Conservation (phyloP, 2,113 vertebrate species). For the Neotoma lepida region DNA sequence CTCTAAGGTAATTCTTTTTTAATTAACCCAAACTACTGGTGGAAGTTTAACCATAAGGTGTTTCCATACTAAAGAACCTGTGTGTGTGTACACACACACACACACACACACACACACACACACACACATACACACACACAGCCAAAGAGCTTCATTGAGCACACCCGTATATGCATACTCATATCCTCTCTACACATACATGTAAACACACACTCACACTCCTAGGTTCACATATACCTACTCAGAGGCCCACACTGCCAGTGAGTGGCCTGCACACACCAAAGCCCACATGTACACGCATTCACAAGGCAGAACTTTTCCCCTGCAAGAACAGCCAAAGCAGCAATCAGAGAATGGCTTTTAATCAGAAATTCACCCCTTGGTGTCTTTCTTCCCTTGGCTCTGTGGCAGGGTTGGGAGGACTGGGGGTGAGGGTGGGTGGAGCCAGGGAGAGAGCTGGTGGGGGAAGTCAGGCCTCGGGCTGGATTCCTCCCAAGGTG, state of each 20-base stretch:
- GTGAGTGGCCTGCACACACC: neutral
- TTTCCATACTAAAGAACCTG: neutral
- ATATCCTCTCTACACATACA: neutral
- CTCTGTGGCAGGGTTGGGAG: conserved; percentile 63
- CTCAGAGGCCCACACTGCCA: neutral
- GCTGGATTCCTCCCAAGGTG: conserved; percentile 77
- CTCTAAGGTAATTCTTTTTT: neutral
- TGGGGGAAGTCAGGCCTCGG: conserved; percentile 79
- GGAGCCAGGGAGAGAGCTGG: neutral
- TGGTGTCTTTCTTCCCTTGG: conserved; percentile 78
- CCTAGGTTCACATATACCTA: neutral
- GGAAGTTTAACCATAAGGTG: conserved; percentile 14
- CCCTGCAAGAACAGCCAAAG: conserved; percentile 55
- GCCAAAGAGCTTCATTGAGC: neutral
- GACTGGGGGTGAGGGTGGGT: neutral
- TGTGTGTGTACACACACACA: neutral
- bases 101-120: too few relatives aligned
- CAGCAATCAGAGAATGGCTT: conserved; percentile 59
- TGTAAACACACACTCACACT: neutral
- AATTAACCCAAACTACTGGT: neutral
- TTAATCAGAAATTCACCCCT: conserved; percentile 82
- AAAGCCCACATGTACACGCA: neutral
- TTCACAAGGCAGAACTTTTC: neutral
- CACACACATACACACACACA: neutral
- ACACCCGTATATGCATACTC: neutral